Evolutionary conservation across 2,888 invertebrate species (phyloP).

Genomic region (Temnothorax ravouxi): DNA sequence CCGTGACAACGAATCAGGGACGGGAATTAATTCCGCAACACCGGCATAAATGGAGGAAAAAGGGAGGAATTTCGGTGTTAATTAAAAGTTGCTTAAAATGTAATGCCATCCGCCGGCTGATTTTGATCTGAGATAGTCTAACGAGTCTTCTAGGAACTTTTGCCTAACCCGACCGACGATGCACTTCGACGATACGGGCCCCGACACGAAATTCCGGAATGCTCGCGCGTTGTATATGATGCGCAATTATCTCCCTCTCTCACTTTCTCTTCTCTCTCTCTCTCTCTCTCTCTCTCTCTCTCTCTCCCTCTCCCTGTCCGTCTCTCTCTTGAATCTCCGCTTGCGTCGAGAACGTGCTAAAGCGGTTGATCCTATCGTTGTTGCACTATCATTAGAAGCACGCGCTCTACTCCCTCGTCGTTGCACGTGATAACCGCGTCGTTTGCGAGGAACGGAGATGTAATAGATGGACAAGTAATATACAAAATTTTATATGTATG

Average conservation of each 20-base stretch:
- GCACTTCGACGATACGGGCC: constrained; percentile 31
- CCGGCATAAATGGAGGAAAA: background rate
- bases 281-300: background rate
- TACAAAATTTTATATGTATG: constrained; percentile 9
- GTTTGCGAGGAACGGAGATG: background rate
- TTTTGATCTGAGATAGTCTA: constrained; percentile 74
- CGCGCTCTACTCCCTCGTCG: background rate
- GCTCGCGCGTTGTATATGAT: constrained; percentile 26
- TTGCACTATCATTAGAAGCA: constrained; percentile 31
- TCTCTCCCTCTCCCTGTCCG: background rate
- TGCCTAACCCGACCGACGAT: constrained; percentile 36
- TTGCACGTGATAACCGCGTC: constrained; percentile 21
- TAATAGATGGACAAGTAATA: background rate
- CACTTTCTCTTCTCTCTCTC: background rate
- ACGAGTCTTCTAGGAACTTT: constrained; percentile 59
- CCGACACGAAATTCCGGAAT: constrained; percentile 23
- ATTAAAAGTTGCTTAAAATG: constrained; percentile 77
- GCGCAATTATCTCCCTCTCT: constrained; percentile 1
- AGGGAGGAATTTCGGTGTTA: constrained; percentile 70
- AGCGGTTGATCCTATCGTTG: constrained; percentile 51
- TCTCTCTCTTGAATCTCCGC: constrained; percentile 16
- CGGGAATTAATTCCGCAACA: constrained; percentile 72
- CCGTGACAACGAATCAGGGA: constrained; percentile 48
- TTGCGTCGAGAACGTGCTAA: constrained; percentile 50
- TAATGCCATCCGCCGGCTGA: constrained; percentile 65